phyloP scores from a whole-genome alignment of 2,113 vertebrate genomes.

The Actinemys pallida region DNA sequence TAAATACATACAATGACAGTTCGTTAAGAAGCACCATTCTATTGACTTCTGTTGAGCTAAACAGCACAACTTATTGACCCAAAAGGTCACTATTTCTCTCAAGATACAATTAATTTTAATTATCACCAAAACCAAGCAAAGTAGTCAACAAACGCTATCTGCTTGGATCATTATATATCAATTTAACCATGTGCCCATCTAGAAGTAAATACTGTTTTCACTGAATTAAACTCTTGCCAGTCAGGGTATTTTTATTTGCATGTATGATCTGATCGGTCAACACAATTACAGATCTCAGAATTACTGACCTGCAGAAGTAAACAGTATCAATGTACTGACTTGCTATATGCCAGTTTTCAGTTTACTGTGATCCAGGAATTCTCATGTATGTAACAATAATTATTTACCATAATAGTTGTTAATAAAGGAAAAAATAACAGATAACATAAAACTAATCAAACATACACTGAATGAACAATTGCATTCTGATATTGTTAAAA shows the following conservation, averaged over 20 bases:
- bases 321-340: neutral
- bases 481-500: neutral
- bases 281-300: neutral
- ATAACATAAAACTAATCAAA: slow-evolving; percentile 45
- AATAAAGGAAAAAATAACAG: slow-evolving; percentile 29
- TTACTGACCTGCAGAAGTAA: neutral
- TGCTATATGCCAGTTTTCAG: slow-evolving; percentile 16
- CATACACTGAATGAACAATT: slow-evolving; percentile 45
- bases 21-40: neutral
- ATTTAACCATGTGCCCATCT: slow-evolving; percentile 47
- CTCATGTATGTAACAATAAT: slow-evolving; percentile 60
- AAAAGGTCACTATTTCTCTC: neutral
- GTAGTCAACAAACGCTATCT: slow-evolving; percentile 19
- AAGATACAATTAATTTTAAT: neutral
- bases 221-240: slow-evolving; percentile 41
- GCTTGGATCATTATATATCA: slow-evolving; percentile 32
- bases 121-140: slow-evolving; percentile 28
- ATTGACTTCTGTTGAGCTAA: neutral
- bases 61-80: fast-evolving
- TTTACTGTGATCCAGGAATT: slow-evolving; percentile 2
- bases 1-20: neutral
- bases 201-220: slow-evolving; percentile 39
- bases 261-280: neutral
- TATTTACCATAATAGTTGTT: slow-evolving; percentile 33
- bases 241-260: slow-evolving; percentile 26